phyloP scores from a whole-genome alignment of 2,113 vertebrate species.

The Pseudonaja textilis region DNA sequence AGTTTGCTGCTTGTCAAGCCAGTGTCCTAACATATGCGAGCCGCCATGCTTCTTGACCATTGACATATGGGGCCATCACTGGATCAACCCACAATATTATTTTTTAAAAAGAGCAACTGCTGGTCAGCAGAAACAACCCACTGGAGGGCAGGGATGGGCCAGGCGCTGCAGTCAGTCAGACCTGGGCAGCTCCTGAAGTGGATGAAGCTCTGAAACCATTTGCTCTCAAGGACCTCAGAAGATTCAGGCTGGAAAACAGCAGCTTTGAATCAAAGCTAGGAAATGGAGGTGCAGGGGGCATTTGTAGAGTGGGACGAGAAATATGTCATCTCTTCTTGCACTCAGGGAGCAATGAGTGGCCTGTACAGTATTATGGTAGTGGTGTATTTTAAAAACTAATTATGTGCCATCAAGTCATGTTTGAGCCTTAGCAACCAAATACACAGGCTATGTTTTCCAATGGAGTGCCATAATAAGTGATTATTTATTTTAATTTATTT shows the following conservation, averaged over 20 bases:
- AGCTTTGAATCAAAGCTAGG: background rate
- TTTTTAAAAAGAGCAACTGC: background rate
- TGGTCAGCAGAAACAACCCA: background rate
- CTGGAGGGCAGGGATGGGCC: background rate
- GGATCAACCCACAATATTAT: background rate
- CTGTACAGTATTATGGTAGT: background rate
- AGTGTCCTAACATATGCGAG: background rate
- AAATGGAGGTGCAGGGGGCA: background rate
- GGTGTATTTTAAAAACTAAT: background rate
- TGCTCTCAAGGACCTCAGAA: background rate
- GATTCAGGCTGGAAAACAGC: background rate
- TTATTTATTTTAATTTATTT: background rate
- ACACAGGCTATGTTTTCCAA: background rate
- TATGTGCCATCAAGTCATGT: background rate
- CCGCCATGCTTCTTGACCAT: background rate
- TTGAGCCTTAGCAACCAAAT: background rate
- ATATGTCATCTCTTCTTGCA: background rate
- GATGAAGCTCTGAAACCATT: background rate
- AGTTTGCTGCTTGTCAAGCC: background rate
- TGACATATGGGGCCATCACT: background rate
- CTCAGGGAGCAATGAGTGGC: background rate
- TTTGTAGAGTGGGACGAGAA: background rate
- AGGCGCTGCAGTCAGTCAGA: background rate
- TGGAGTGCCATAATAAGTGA: background rate
- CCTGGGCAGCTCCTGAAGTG: background rate